Evolutionary conservation across 2,113 vertebrate species (phyloP).

Genomic region (Chlamydotis undulata): DNA sequence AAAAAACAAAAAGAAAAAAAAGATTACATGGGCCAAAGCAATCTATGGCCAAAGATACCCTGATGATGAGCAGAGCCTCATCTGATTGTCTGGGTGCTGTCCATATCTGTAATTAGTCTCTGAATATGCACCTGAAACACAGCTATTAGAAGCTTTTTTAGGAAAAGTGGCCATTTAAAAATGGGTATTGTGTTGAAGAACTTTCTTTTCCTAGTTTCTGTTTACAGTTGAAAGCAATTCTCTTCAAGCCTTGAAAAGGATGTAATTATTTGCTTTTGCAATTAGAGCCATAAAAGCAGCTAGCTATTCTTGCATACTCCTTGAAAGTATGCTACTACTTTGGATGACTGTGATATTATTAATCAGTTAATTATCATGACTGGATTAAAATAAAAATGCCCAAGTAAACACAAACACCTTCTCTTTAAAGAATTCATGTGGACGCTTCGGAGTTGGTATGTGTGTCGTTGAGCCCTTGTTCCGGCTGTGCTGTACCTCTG

Average conservation of each 20-base stretch:
- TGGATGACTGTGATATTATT: constrained; percentile 60
- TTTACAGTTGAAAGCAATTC: constrained; percentile 64
- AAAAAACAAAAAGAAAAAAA: neutral
- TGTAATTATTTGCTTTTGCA: constrained; percentile 74
- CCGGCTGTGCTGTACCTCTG: neutral
- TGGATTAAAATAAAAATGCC: constrained; percentile 43
- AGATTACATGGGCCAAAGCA: neutral
- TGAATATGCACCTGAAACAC: constrained; percentile 28
- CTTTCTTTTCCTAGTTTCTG: constrained; percentile 61
- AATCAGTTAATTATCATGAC: constrained; percentile 64
- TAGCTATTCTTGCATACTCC: constrained; percentile 51
- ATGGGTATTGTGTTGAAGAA: neutral
- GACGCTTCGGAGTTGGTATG: neutral
- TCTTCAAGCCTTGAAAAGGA: constrained; percentile 49
- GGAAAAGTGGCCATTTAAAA: constrained; percentile 7
- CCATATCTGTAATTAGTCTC: neutral
- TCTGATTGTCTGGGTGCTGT: neutral
- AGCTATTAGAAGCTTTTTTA: neutral
- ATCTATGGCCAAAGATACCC: neutral
- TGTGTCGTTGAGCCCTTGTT: neutral
- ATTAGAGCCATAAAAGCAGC: constrained; percentile 39
- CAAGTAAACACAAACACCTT: constrained; percentile 45
- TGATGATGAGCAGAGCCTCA: neutral
- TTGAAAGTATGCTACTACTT: constrained; percentile 55
- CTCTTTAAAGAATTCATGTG: constrained; percentile 25